These are phyloP conservation scores for Drosophila subpulchrella DNA, from an alignment of 1,140 invertebrate species.

Conservation along the genomic window DNA sequence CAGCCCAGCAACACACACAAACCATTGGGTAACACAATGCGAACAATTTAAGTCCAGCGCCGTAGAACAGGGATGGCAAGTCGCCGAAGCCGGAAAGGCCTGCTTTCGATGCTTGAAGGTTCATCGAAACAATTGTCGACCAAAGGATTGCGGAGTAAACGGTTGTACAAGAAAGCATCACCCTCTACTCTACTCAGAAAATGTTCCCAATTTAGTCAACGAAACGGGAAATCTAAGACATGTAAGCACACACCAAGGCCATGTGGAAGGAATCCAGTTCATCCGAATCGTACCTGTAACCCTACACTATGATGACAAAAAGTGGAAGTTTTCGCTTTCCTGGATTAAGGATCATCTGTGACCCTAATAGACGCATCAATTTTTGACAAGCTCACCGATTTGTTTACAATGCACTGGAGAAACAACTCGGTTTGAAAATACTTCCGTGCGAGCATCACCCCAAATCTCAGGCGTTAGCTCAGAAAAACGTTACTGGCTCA, in stretches of 20 bases:
- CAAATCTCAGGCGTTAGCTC: background rate
- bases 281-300: background rate
- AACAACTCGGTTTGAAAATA: too few relatives aligned
- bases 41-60: too few relatives aligned
- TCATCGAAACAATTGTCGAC: background rate
- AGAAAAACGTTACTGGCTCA: background rate
- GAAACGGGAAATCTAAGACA: background rate
- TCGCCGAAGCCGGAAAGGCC: background rate
- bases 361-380: too few relatives aligned
- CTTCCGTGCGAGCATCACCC: background rate
- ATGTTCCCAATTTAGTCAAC: background rate
- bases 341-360: too few relatives aligned
- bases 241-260: background rate
- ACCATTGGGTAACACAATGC: too few relatives aligned
- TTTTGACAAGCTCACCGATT: too few relatives aligned
- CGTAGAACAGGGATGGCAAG: conserved; percentile 1
- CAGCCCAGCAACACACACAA: background rate
- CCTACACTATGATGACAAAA: too few relatives aligned
- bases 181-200: conserved; percentile 1
- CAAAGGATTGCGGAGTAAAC: background rate
- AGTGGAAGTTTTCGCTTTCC: too few relatives aligned
- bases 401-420: too few relatives aligned
- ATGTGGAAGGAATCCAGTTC: background rate
- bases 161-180: background rate
- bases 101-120: background rate